Conservation (phyloP, 2,888 invertebrate species). For the Spialia ferax region DNA sequence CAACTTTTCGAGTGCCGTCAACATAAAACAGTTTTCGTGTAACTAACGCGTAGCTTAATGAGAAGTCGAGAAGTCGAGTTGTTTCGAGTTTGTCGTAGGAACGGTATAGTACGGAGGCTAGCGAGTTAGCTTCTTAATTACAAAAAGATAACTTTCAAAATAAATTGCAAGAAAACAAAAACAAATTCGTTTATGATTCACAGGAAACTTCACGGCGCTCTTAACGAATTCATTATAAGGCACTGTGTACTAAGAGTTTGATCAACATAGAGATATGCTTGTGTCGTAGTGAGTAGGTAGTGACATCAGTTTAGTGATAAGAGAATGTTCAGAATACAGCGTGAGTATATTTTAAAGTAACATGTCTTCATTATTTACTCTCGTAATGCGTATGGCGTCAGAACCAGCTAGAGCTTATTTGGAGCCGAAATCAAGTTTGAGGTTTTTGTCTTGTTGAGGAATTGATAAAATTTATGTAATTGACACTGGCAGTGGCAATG, state of each 20-base stretch:
- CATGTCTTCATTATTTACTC: no score
- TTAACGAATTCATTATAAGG: not conserved
- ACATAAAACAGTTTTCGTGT: slow-evolving; percentile 9
- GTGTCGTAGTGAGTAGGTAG: no score
- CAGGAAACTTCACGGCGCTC: not conserved
- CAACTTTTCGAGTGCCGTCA: not conserved
- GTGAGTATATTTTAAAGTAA: no score
- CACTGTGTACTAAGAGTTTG: not conserved
- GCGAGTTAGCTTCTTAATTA: not conserved
- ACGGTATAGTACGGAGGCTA: no score
- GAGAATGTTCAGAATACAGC: no score
- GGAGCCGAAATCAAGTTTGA: no score
- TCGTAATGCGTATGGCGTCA: no score
- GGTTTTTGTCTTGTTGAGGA: no score
- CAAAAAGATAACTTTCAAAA: slow-evolving; percentile 12
- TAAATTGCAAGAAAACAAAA: slow-evolving; percentile 1
- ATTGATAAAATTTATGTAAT: no score
- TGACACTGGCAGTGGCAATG: no score
- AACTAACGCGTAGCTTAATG: slow-evolving; percentile 10
- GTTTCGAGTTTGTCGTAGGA: not conserved
- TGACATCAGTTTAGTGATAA: no score
- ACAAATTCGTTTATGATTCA: not conserved
- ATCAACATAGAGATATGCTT: not conserved
- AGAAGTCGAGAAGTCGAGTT: not conserved
- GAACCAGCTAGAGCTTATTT: no score